Evolutionary conservation across 2,797 vertebrate genomes (phyloP), one percentile per base, ranked within the genome.

Genomic region (Pseudotriccus pelzelni): DNA sequence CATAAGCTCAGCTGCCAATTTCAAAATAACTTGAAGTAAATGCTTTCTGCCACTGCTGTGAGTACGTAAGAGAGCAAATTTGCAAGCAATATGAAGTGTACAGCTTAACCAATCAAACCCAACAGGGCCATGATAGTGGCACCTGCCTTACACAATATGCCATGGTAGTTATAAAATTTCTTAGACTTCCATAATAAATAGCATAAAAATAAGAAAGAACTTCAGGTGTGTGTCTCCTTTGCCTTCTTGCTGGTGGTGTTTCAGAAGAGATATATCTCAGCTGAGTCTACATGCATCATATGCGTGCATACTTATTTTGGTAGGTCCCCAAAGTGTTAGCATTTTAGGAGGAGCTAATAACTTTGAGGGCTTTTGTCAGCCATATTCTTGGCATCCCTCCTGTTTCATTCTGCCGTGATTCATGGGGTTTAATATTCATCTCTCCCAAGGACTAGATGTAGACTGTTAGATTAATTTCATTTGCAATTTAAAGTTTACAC

Each of bases 11-110:
- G 58, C 60, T 92, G 60, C 63, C 59, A 23, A 66, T 84, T 77
- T 89, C 87, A 92, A 93, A 97, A 89, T 80, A 89, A 70, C 47
- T 78, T 50, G 44, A 91, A 87, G 36, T 47, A 82, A 93, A 84
- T 37, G 28, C 34, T 86, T 84, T 84, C 55, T 91, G 28, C 55
- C 21, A 20, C 32, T 79, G 19, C 4, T 58, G 5, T 22, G 20
- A 84, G 20, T 0, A 0, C 0, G 0, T 50, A 56, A 68, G 25
- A 79, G 11, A 86, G 39, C 10, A 91, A 90, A 93, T 84, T 34
- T 80, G 44, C 44, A 87, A 77, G 32, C 10, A 53, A 14, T 50
- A 22, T 30, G 70, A 95, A 76, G 36, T 5, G 4, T 76, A 43
- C 12, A 50, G 30, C 37, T 81, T 55, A 75, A 93, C 37, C 47